Conservation (phyloP, 1,140 invertebrate species). For the Drosophila mojavensis region DNA sequence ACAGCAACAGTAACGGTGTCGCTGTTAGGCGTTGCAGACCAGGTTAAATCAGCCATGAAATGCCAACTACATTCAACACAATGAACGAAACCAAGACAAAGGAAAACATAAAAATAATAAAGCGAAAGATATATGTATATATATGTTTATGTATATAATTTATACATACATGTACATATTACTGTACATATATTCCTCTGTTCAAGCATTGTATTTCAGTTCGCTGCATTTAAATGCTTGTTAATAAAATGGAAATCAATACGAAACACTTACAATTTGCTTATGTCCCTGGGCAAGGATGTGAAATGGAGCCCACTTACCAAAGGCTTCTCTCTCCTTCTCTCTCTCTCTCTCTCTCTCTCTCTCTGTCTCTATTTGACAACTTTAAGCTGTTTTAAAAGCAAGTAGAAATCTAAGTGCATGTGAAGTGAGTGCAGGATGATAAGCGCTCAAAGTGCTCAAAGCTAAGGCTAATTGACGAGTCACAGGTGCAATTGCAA, state of each 20-base stretch:
- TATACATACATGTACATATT: neutral
- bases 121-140: neutral
- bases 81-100: constrained; percentile 28
- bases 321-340: neutral
- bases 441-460: neutral
- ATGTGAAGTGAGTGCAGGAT: neutral
- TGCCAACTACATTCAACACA: constrained; percentile 70
- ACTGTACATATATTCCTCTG: constrained; percentile 3
- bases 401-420: constrained; percentile 18
- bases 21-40: constrained; percentile 62
- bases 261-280: constrained; percentile 49
- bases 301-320: constrained; percentile 13
- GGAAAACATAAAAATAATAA: constrained; percentile 27
- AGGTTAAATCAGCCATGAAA: constrained; percentile 79
- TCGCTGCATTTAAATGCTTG: constrained; percentile 80
- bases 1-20: constrained; percentile 50
- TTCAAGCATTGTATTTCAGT: constrained; percentile 57
- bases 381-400: neutral
- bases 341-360: neutral
- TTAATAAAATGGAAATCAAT: constrained; percentile 79
- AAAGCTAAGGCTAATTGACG: neutral
- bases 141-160: neutral
- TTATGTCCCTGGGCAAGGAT: constrained; percentile 7
- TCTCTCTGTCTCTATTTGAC: neutral
- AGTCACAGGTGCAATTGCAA: neutral